Conservation (phyloP, 2,888 invertebrate species). For the Harpalus rubripes region DNA sequence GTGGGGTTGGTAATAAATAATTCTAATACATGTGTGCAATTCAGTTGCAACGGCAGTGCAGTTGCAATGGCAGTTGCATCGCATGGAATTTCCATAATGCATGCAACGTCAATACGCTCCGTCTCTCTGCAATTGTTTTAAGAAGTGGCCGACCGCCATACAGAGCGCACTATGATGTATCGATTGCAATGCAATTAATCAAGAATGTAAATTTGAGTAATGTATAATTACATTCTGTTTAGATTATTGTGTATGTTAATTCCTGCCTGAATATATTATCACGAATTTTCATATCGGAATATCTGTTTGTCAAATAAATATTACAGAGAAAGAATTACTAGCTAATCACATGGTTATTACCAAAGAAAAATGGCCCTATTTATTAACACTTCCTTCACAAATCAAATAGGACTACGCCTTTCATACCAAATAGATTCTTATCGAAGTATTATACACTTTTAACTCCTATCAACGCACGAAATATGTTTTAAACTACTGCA, state of each 20-base stretch:
- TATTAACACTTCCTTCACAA: slow-evolving; percentile 41
- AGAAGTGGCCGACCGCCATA: slow-evolving; percentile 17
- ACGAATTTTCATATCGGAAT: slow-evolving; percentile 33
- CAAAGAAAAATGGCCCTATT: slow-evolving; percentile 9
- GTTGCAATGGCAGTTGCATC: background rate
- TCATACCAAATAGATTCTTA: background rate
- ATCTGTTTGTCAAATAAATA: slow-evolving; percentile 24
- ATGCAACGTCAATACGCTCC: slow-evolving; percentile 46
- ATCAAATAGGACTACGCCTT: slow-evolving; percentile 18
- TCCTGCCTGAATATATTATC: slow-evolving; percentile 47
- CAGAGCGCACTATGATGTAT: slow-evolving; percentile 59
- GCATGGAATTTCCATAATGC: slow-evolving; percentile 47
- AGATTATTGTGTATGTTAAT: slow-evolving; percentile 64
- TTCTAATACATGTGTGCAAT: slow-evolving; percentile 29
- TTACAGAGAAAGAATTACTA: background rate
- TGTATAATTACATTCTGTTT: slow-evolving; percentile 62
- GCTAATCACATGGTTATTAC: slow-evolving; percentile 6
- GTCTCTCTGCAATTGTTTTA: slow-evolving; percentile 47
- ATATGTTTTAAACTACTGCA: too few relatives aligned
- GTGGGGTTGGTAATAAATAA: background rate
- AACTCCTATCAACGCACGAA: too few relatives aligned
- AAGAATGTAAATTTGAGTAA: slow-evolving; percentile 67
- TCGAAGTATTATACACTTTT: background rate
- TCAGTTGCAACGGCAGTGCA: background rate
- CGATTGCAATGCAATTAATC: slow-evolving; percentile 65